These are phyloP conservation scores for Diadema setosum DNA, from an alignment of 35 echinoderm and acorn worm species.

Conservation along the genomic window DNA sequence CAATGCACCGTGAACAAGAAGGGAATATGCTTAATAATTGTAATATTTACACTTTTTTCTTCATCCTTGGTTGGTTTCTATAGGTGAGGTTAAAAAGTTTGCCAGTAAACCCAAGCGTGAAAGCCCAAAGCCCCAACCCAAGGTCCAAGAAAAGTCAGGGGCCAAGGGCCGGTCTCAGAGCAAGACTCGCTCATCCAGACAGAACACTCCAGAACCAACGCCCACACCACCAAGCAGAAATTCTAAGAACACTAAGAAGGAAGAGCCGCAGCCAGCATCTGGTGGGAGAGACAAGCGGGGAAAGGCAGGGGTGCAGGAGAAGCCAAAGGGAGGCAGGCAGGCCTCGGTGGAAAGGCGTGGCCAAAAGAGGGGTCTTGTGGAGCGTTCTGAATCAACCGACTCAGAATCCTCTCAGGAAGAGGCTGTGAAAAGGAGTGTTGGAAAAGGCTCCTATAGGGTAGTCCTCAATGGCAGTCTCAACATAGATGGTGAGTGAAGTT, in stretches of 20 bases:
- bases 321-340: neutral
- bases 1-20: too few species aligned
- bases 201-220: neutral
- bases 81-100: neutral
- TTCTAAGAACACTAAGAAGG: neutral
- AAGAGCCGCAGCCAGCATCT: neutral
- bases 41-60: too few species aligned
- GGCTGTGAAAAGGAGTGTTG: neutral
- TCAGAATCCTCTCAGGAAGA: neutral
- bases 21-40: too few species aligned
- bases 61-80: too few species aligned
- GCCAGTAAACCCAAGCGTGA: neutral
- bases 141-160: neutral
- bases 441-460: neutral
- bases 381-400: neutral
- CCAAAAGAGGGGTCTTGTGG: neutral
- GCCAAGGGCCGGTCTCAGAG: neutral
- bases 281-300: neutral
- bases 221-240: neutral
- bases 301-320: neutral
- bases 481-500: slow-evolving; percentile 12
- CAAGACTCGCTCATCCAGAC: neutral
- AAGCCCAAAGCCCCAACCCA: neutral
- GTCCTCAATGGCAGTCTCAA: neutral
- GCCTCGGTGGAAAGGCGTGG: neutral